Evolutionary conservation across 2,113 vertebrate genomes (phyloP), one percentile per base, ranked within the genome.

Genomic region (Phocoena sinus): DNA sequence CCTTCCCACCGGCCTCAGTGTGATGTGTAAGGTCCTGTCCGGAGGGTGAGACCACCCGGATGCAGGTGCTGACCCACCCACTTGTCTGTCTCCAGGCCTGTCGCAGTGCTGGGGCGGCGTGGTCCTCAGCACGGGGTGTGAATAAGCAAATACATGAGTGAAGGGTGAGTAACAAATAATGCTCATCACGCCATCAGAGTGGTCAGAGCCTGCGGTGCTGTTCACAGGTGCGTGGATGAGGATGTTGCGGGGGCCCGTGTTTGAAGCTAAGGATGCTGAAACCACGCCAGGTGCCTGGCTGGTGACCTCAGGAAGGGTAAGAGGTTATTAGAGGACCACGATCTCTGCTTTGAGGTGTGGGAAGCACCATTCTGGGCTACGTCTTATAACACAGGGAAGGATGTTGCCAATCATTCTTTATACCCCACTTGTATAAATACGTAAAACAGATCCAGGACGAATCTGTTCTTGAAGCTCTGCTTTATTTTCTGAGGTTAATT

Each of bases 1-100:
- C 6, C 25, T n/a, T 21, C 60, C 60, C 3, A 1, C 0, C 0
- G 3, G 20, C n/a, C 58, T 21, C 53, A 8, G 1, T 6, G 1
- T 17, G 11, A 67, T 2, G 53, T 17, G 15, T 0, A 3, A 47
- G 11, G 6, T 28, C 71, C 56, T 10, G 20, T 38, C 33, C 12
- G 0, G 2, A 18, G 33, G 0, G 21, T 20, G n/a, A 38, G 20
- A 38, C 26, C 31, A 1, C 5, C 23, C 0, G 53, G 44, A 15
- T 0, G 1, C 4, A 79, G 31, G 31, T 2, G 50, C n/a, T 6
- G 12, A 14, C 41, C 33, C 44, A 65, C 31, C 3, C 41, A 1
- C 10, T 2, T 2, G 9, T 41, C 28, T 77, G 89, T n/a, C 13
- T 83, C 28, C 31, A 10, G 25, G 56, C 58, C 50, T 38, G 68